Evolutionary conservation across 2,113 vertebrate species (phyloP).

Genomic region (Willisornis vidua): DNA sequence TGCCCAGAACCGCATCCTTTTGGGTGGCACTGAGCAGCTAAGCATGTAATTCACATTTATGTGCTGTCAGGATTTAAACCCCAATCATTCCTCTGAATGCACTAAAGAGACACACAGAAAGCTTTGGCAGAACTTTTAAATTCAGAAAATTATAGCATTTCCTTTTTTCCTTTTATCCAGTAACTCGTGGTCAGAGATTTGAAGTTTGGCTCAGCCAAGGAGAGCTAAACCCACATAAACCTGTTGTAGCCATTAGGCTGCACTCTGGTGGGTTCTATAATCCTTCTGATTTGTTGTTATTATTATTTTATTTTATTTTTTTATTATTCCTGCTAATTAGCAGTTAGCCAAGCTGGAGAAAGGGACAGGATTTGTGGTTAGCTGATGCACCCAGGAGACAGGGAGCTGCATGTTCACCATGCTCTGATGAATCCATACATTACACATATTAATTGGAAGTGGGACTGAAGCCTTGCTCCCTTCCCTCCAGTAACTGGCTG

Average conservation of each 20-base stretch:
- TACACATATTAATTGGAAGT: slow-evolving; percentile 5
- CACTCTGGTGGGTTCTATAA: background rate
- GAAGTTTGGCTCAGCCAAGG: background rate
- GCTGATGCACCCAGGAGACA: background rate
- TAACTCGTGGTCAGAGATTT: background rate
- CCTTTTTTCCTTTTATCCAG: background rate
- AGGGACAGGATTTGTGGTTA: background rate
- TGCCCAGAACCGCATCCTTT: background rate
- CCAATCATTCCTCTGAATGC: background rate
- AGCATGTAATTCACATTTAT: background rate
- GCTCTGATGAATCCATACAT: slow-evolving; percentile 1
- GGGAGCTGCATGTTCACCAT: background rate
- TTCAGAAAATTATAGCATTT: background rate
- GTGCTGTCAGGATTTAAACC: background rate
- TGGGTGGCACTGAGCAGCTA: background rate
- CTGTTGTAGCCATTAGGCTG: background rate
- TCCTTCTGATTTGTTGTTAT: background rate
- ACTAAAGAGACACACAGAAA: background rate
- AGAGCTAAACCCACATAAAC: background rate
- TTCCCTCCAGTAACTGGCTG: background rate
- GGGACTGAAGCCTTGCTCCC: background rate
- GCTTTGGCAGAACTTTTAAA: background rate
- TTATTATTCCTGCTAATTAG: background rate
- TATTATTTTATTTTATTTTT: background rate
- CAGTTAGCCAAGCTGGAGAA: background rate